Conservation (phyloP, 2,797 vertebrate species). For the Enteromius fasciolatus region DNA sequence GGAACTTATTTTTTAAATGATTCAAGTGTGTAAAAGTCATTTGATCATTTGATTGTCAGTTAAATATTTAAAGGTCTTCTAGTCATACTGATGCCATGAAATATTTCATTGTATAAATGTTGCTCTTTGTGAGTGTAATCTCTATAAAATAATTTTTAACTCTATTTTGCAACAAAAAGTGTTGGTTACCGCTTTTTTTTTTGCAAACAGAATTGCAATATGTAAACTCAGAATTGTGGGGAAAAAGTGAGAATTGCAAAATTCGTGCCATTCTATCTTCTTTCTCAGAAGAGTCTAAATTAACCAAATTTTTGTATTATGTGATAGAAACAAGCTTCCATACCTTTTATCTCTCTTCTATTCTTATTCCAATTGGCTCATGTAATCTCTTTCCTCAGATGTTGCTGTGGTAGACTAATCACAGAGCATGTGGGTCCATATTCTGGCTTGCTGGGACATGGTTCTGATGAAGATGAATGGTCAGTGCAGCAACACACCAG, state of each 20-base stretch:
- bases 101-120: neutral
- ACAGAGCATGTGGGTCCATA: slow-evolving; percentile 83
- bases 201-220: neutral
- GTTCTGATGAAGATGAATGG: slow-evolving; percentile 79
- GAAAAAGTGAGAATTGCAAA: neutral
- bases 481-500: slow-evolving; percentile 85
- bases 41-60: neutral
- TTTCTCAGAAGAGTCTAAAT: neutral
- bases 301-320: neutral
- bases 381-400: slow-evolving; percentile 74
- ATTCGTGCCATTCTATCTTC: neutral
- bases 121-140: neutral
- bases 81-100: neutral
- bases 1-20: neutral
- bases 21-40: neutral
- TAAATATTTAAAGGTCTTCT: neutral
- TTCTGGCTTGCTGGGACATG: slow-evolving; percentile 64
- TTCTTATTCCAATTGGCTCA: neutral
- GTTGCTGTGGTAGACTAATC: slow-evolving; percentile 90
- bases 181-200: neutral
- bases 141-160: neutral
- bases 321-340: neutral
- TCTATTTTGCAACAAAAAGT: neutral
- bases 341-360: neutral
- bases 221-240: neutral